phyloP scores from a whole-genome alignment of 2,888 invertebrate genomes.

The Polydrusus tereticollis region DNA sequence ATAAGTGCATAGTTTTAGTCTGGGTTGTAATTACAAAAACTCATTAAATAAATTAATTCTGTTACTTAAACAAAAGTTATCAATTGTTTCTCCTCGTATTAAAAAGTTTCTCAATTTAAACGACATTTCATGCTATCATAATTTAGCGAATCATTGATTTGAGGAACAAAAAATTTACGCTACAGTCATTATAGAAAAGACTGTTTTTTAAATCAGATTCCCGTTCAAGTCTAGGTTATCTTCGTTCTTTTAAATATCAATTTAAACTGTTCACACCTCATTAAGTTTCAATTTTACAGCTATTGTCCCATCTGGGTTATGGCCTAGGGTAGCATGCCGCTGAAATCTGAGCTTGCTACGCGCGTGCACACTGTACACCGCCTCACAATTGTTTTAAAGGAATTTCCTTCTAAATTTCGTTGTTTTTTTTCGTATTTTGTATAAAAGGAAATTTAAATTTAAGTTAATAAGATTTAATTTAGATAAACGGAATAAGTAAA shows the following conservation, averaged over 20 bases:
- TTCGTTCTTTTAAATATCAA: conserved; percentile 69
- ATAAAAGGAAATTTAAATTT: conserved; percentile 34
- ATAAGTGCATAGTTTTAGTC: background rate
- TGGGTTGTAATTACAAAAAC: background rate
- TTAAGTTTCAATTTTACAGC: conserved; percentile 70
- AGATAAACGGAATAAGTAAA: conserved; percentile 15
- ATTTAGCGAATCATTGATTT: conserved; percentile 67
- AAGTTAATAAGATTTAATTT: conserved; percentile 27
- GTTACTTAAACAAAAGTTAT: background rate
- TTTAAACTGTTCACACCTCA: conserved; percentile 69
- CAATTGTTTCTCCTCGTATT: background rate
- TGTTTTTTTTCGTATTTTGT: conserved; percentile 21
- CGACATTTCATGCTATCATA: conserved; percentile 48
- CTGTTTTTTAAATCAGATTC: conserved; percentile 68
- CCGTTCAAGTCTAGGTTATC: conserved; percentile 67
- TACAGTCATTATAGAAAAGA: conserved; percentile 65
- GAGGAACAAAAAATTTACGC: conserved; percentile 63
- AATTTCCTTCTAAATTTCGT: conserved; percentile 34
- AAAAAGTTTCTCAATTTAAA: conserved; percentile 7
- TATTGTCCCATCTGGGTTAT: conserved; percentile 69
- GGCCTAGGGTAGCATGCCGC: conserved; percentile 66
- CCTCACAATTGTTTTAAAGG: conserved; percentile 47
- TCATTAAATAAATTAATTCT: background rate
- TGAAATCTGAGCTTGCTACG: conserved; percentile 62
- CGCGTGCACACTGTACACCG: conserved; percentile 43